phyloP scores from a whole-genome alignment of 1,140 invertebrate species.

The Calliphora vicina region DNA sequence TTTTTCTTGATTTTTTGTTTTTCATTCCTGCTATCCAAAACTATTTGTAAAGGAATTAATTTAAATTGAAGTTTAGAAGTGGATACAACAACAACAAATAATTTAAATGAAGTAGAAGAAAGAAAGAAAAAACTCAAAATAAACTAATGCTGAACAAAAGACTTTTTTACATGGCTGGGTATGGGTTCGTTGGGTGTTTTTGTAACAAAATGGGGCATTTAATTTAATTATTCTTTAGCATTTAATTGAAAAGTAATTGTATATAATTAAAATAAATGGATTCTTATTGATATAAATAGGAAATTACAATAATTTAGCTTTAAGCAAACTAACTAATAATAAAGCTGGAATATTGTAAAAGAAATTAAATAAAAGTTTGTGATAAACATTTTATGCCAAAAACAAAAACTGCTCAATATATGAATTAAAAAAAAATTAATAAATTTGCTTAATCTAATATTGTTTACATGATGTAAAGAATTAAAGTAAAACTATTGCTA shows the following conservation, averaged over 20 bases:
- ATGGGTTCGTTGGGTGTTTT: not conserved
- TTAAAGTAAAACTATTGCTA: no score
- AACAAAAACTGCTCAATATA: no score
- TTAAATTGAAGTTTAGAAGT: conserved; percentile 26
- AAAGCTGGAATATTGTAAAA: not conserved
- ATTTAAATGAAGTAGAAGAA: no score
- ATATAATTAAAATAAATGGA: conserved; percentile 5
- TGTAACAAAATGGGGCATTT: not conserved
- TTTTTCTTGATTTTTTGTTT: not conserved
- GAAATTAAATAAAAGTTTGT: no score
- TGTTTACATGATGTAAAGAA: no score
- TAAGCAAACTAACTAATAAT: not conserved
- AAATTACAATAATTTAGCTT: not conserved
- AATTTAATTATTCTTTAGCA: not conserved
- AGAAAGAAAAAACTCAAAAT: not conserved
- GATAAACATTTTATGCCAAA: no score
- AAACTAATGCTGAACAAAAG: not conserved
- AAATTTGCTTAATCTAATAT: no score
- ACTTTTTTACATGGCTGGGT: no score
- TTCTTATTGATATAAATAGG: not conserved
- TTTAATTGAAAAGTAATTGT: conserved; percentile 14
- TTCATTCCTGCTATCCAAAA: not conserved
- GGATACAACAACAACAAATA: not conserved
- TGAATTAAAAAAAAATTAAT: no score
- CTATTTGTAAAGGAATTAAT: conserved; percentile 34